Base-by-base conservation (phyloP, 2,888 invertebrate genomes). In the Dilophus febrilis region DNA sequence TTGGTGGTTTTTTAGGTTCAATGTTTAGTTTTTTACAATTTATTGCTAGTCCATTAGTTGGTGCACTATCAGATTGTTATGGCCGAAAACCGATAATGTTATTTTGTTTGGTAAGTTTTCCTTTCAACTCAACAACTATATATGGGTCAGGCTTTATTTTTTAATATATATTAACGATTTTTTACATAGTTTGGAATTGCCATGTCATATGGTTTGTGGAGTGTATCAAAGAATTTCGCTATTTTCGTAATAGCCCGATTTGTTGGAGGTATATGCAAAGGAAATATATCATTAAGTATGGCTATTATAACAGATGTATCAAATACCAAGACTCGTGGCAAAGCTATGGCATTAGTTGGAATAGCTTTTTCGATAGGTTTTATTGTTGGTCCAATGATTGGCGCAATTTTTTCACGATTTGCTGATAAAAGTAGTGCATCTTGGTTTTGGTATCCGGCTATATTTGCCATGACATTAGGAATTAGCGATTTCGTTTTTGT, bases 301-400 rank as follows among this genome's bases (percentile, higher is more conserved):
- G 92, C 97, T 2, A 78, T 97, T 41, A 84, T 97, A 29, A 80
- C 92, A 1, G 98, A 98, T 66, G 81, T 88, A 8, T 85, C 88
- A 3, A 74, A 79, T 43, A 69, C 77, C 37, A 77, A 79, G 51
- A 79, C 80, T n/a, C 71, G 95, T 52, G 88, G 88, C 29, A 80
- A 75, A 59, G 94, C 91, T 56, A 97, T 97, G 97, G 95, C 97
- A n/a, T 63, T 94, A 39, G 83, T 98, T 45, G 98, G 98, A 11
- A 77, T 94, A 50, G 92, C 97, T 7, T 98, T 98, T 64, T 95
- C 95, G 2, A 64, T 98, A 44, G 97, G 94, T n/a, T 98, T 98
- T 63, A 85, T 95, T 50, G 66, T 92, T 45, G 97, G 97, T 0
- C 97, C 97, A 3, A 68, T 91, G 59, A 87, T 95, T 46, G 97